Conservation (phyloP, 2,113 vertebrate species). For the Pogona vitticeps region DNA sequence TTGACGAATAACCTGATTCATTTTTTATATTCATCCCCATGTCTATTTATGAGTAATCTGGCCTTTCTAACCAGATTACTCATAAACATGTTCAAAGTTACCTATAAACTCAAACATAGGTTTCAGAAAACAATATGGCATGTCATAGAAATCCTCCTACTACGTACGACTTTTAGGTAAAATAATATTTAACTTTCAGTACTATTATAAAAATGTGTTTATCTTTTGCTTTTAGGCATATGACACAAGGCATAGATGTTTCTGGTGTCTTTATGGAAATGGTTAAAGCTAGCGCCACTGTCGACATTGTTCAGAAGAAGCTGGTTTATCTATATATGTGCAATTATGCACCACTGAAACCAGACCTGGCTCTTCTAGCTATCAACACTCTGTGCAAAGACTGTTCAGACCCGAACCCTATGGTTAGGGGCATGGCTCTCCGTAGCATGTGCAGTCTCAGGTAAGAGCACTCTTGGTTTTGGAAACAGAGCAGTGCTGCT, state of each 20-base stretch:
- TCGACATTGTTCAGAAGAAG: conserved; percentile 94
- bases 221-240: conserved; percentile 75
- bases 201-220: neutral
- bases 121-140: no score
- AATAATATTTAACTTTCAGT: neutral
- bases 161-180: neutral
- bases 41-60: no score
- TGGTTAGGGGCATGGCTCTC: conserved; percentile 91
- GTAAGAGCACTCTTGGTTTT: conserved; percentile 61
- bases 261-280: conserved; percentile 93
- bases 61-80: no score
- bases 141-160: no score
- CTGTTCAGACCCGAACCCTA: conserved; percentile 92
- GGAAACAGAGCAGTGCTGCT: neutral
- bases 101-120: no score
- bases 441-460: conserved; percentile 93
- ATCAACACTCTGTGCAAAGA: conserved; percentile 94
- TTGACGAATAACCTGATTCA: no score
- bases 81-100: no score
- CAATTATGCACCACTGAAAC: conserved; percentile 87
- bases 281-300: conserved; percentile 92
- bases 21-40: no score
- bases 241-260: conserved; percentile 91
- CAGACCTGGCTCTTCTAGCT: conserved; percentile 90
- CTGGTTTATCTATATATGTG: conserved; percentile 92